These are phyloP conservation scores for Drosophila paulistorum DNA, from an alignment of 1,140 invertebrate species.

Conservation along the genomic window DNA sequence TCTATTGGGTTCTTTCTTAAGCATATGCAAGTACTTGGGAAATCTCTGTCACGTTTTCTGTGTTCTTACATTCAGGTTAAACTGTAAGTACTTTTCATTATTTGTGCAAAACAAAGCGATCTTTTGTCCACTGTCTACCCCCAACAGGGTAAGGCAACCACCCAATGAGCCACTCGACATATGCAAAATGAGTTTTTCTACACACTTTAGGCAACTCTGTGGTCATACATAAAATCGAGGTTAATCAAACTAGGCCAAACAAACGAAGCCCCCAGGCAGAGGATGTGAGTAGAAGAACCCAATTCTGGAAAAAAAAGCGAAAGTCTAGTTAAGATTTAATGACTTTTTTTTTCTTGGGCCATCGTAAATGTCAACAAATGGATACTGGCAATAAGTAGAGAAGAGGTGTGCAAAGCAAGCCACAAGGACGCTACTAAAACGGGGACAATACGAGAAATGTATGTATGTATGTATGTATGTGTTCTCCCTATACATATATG, in stretches of 20 bases:
- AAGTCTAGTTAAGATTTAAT: conserved; percentile 57
- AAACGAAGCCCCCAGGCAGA: conserved; percentile 3
- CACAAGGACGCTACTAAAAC: conserved; percentile 34
- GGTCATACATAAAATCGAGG: conserved; percentile 55
- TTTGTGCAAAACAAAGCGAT: not conserved
- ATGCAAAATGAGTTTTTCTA: conserved; percentile 36
- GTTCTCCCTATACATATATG: not conserved
- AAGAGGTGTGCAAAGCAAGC: conserved; percentile 21
- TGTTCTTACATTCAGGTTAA: not conserved
- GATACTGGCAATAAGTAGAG: conserved; percentile 36
- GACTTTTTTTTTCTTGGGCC: conserved; percentile 41
- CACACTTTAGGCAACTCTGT: conserved; percentile 31
- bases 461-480: no score
- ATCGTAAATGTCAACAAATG: conserved; percentile 77
- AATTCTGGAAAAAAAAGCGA: conserved; percentile 31
- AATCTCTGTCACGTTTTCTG: not conserved
- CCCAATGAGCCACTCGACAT: conserved; percentile 37
- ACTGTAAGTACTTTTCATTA: conserved; percentile 12
- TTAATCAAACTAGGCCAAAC: conserved; percentile 71
- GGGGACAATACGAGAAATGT: not conserved
- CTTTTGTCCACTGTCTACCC: conserved; percentile 6
- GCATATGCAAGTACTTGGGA: not conserved
- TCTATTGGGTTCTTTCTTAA: not conserved
- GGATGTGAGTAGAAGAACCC: not conserved
- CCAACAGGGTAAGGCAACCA: conserved; percentile 33